These are phyloP conservation scores for Caerostris darwini DNA, from an alignment of 1,140 invertebrate genomes.

Conservation along the genomic window DNA sequence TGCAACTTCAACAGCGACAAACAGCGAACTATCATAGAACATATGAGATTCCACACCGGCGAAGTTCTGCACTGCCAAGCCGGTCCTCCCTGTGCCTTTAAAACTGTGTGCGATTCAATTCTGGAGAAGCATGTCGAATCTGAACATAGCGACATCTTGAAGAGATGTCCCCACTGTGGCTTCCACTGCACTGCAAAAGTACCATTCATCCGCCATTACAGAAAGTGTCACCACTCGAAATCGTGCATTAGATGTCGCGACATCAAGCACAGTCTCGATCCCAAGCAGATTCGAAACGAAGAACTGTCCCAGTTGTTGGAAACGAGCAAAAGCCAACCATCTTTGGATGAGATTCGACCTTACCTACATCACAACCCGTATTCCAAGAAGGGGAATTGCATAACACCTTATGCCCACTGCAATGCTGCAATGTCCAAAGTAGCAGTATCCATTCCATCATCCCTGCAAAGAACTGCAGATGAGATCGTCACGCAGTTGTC, in stretches of 20 bases:
- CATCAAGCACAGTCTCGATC: conserved; percentile 60
- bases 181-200: conserved; percentile 19
- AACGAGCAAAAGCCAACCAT: background rate
- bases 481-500: background rate
- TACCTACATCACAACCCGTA: conserved; percentile 73
- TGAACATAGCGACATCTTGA: conserved; percentile 79
- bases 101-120: conserved; percentile 80
- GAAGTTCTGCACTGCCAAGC: conserved; percentile 80
- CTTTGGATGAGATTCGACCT: conserved; percentile 32
- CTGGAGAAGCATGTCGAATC: conserved; percentile 80
- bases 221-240: conserved; percentile 68
- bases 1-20: conserved; percentile 82
- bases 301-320: background rate
- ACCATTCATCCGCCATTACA: conserved; percentile 71
- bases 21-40: conserved; percentile 83
- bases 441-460: conserved; percentile 57
- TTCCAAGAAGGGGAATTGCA: conserved; percentile 43
- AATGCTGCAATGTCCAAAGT: conserved; percentile 70
- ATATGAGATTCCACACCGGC: conserved; percentile 83
- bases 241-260: conserved; percentile 60
- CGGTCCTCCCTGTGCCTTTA: conserved; percentile 80
- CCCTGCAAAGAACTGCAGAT: conserved; percentile 27
- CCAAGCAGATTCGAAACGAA: background rate
- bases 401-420: conserved; percentile 59
- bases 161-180: conserved; percentile 82